phyloP scores from a whole-genome alignment of 2,888 invertebrate species.

The Argynnis bischoffii region DNA sequence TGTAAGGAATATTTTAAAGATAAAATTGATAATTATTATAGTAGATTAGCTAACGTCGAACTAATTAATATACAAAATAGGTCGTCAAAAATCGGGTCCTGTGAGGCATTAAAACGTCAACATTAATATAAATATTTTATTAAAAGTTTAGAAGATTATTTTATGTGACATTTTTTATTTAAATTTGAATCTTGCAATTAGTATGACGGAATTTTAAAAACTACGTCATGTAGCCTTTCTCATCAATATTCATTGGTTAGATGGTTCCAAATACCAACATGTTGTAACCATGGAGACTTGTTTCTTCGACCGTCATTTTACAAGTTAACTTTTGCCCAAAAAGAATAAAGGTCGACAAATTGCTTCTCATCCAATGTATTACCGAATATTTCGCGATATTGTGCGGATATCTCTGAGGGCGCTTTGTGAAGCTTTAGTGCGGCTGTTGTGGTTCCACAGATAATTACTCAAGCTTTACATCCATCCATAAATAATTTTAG shows the following conservation, averaged over 20 bases:
- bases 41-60: too few species aligned
- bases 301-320: slow-evolving; percentile 12
- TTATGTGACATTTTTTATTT: too few species aligned
- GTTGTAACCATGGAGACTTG: not conserved
- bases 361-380: slow-evolving; percentile 23
- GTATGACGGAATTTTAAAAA: not conserved
- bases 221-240: not conserved
- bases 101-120: too few species aligned
- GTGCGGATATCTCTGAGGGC: slow-evolving; percentile 5
- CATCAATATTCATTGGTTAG: slow-evolving; percentile 8
- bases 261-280: slow-evolving; percentile 9
- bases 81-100: too few species aligned
- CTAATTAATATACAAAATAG: too few species aligned
- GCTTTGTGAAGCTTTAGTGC: slow-evolving; percentile 7
- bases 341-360: slow-evolving; percentile 25
- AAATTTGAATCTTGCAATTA: not conserved
- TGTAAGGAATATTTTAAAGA: too few species aligned
- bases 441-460: slow-evolving; percentile 1
- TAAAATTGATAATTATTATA: too few species aligned
- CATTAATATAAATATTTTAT: too few species aligned
- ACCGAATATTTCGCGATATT: slow-evolving; percentile 17
- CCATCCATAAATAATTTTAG: slow-evolving; percentile 5
- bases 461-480: slow-evolving; percentile 7
- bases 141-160: too few species aligned
- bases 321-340: slow-evolving; percentile 4